phyloP scores from a whole-genome alignment of 1,140 invertebrate genomes.

The Antheraea mylitta region DNA sequence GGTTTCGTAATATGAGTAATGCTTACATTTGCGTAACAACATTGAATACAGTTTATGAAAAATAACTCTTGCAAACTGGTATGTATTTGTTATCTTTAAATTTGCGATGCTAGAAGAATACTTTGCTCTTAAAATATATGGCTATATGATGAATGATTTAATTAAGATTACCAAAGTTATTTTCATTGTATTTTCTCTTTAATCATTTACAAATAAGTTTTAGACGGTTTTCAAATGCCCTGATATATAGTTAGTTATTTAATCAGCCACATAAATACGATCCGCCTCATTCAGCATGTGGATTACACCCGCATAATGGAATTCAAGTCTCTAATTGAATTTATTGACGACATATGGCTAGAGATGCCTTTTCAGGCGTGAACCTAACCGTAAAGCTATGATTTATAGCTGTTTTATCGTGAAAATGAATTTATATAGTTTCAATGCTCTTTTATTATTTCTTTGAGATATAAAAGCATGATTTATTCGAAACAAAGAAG shows the following conservation, averaged over 20 bases:
- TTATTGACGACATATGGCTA: conserved; percentile 48
- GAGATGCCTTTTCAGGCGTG: not conserved
- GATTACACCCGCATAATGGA: conserved; percentile 44
- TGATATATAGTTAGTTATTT: not conserved
- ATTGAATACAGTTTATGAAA: not conserved
- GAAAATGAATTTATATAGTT: not conserved
- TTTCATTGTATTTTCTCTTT: not conserved
- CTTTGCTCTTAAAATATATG: no score
- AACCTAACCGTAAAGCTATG: not conserved
- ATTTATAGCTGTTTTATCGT: not conserved
- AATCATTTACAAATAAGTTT: not conserved
- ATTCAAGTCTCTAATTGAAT: conserved; percentile 45
- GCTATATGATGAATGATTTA: no score
- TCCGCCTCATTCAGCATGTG: conserved; percentile 20
- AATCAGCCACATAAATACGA: not conserved
- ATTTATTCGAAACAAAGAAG: no score
- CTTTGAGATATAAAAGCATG: no score
- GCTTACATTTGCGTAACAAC: not conserved
- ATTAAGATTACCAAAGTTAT: no score
- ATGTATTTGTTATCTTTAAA: not conserved
- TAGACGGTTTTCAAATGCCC: not conserved
- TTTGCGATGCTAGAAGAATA: no score
- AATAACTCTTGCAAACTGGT: not conserved
- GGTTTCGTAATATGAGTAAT: conserved; percentile 1
- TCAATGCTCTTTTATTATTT: not conserved